Base-by-base conservation (phyloP, 2,888 invertebrate species). In the Hirtodrosophila duncani region DNA sequence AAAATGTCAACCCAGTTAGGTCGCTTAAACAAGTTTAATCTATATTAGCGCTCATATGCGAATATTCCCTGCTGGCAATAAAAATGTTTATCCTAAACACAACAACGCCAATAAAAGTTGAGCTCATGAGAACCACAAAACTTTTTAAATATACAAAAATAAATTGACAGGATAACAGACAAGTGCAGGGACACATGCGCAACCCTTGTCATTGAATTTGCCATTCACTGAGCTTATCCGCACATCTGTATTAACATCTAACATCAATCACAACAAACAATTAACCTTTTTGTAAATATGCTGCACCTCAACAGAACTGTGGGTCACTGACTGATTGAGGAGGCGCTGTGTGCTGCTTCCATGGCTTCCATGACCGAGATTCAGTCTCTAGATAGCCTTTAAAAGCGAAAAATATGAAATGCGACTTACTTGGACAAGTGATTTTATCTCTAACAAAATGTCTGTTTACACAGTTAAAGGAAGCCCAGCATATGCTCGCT, bases 401-500 rank as follows among this genome's bases (percentile, higher is more conserved):
- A 11, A n/a, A n/a, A n/a, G 7, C 16, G 9, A 16, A 52, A 53
- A 50, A 63, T 44, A 56, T 49, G 43, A 56, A 48, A 31, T 31
- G 20, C 30, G 27, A 27, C 17, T 55, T 38, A 42, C 55, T 45
- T 49, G 48, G 38, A 52, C 20, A 37, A 52, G 9, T 44, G 62
- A 68, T 31, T 31, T 39, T 11, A 49, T 58, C 59, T 55, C 36
- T 34, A 41, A 71, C 62, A 62, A 36, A 17, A 16, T 30, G 29
- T 53, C 17, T 62, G 42, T 60, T 61, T 53, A 58, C 63, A 70
- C 83, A 84, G 83, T 84, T 81, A 81, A 75, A 67, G 52, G 82
- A 84, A 84, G 72, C 81, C 67, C 56, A 58, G 56, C 84, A 84
- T 81, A 77, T 84, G 85, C 63, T 46, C 30, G 38, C 49, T 61